Evolutionary conservation across 2,888 invertebrate species (phyloP).

Genomic region (Dryobotodes eremita): DNA sequence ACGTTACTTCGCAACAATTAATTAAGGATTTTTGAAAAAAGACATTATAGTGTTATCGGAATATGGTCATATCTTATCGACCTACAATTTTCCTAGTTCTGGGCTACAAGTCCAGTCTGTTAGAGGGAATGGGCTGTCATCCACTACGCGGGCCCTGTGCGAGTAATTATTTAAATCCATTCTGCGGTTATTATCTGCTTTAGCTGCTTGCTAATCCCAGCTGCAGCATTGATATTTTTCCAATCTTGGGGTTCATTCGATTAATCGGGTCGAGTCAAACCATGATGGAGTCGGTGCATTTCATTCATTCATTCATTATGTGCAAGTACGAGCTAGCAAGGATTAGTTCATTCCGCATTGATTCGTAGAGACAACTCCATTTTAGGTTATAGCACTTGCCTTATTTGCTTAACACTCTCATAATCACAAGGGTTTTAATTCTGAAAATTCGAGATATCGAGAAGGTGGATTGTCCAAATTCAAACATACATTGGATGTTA

Average conservation of each 20-base stretch:
- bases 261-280: too few species aligned
- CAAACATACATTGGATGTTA: neutral
- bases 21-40: neutral
- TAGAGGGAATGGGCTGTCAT: neutral
- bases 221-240: neutral
- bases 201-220: neutral
- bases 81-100: neutral
- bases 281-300: too few species aligned
- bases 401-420: neutral
- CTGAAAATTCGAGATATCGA: neutral
- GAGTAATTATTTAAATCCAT: neutral
- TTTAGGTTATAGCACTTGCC: neutral
- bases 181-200: neutral
- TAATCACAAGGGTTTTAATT: neutral
- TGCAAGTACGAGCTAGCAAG: neutral
- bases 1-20: neutral
- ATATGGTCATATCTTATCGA: neutral
- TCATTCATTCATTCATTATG: neutral
- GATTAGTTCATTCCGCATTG: neutral
- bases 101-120: neutral
- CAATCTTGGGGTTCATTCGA: too few species aligned
- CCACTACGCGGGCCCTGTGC: neutral
- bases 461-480: neutral
- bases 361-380: neutral
- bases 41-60: neutral